Base-by-base conservation (phyloP, 1,140 invertebrate species). In the Glossosoma conforme region DNA sequence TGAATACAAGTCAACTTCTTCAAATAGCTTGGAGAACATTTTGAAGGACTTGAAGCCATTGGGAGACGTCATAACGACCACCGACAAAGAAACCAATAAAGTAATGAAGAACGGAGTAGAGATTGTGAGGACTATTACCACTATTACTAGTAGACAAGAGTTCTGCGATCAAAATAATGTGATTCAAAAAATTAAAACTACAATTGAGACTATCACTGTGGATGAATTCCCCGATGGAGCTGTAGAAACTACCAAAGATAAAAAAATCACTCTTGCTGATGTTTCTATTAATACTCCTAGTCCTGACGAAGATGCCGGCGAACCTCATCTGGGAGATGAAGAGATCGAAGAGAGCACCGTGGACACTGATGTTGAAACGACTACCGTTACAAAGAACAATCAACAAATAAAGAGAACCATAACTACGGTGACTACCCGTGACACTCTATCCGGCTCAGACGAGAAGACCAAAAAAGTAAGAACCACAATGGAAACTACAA, bases 401-500 rank as follows among this genome's bases (percentile, higher is more conserved):
- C 40, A 65, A 15, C 61, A 54, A 40, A 67, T 75, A 4, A 72
- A 69, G 48, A 64, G 69, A 10, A 69, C 64, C 52, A 68, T 72
- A 22, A 73, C 69, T 21, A 75, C 69, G 21, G 68, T 66, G 59
- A 75, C 70, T 13, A 74, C 65, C 46, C 60, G 64, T 30, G 72
- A 75, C 62, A 70, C 66, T n/a, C 62, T 75, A 49, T 61, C 63
- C 19, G 70, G 68, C 25, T 46, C 57, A 40, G 66, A 74, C 43
- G 62, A 65, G 58, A 67, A 65, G 58, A 65, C 71, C 6, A 69
- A 68, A 60, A 64, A 70, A 13, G 57, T 74, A 3, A 65, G 69
- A 61, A 73, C 71, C 18, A 74, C 72, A 1, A 62, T 71, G 38
- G 71, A 75, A 67, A 74, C 71, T n/a, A 68, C 62, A 18, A 74